A percentile compares a stretch with the other conserved stretches of the same genome.
These are phyloP conservation scores for Apantesis nais DNA, from an alignment of 2,888 invertebrate genomes.

Conservation along the genomic window DNA sequence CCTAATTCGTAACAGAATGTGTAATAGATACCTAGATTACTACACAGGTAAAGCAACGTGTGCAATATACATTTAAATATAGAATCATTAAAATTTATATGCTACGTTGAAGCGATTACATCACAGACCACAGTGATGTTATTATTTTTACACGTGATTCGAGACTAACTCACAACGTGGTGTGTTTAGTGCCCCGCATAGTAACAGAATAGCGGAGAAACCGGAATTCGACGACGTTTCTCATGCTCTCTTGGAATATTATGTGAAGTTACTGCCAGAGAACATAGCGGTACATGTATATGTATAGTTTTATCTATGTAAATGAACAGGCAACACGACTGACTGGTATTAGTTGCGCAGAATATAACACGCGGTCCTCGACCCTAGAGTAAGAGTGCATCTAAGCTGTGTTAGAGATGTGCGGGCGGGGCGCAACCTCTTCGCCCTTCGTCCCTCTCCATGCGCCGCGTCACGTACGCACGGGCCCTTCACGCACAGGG, in stretches of 20 bases:
- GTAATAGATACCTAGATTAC: not conserved
- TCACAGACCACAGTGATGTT: slow-evolving; percentile 66
- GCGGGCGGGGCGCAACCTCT: slow-evolving; percentile 63
- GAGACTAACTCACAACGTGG: slow-evolving; percentile 56
- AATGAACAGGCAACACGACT: slow-evolving; percentile 57
- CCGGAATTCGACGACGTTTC: slow-evolving; percentile 70
- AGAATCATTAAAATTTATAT: slow-evolving; percentile 3
- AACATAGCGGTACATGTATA: slow-evolving; percentile 57
- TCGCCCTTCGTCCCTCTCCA: slow-evolving; percentile 59
- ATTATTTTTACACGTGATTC: slow-evolving; percentile 58
- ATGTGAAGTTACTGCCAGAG: slow-evolving; percentile 53
- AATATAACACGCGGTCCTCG: slow-evolving; percentile 62
- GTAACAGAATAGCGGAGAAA: slow-evolving; percentile 73
- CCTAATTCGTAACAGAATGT: slow-evolving; percentile 6
- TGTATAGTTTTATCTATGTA: slow-evolving; percentile 60
- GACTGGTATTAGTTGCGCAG: slow-evolving; percentile 52
- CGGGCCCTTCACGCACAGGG: slow-evolving; percentile 68
- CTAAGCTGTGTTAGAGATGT: slow-evolving; percentile 65
- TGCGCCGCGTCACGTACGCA: slow-evolving; percentile 77
- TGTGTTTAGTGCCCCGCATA: slow-evolving; percentile 59
- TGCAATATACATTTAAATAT: not conserved
- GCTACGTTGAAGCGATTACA: slow-evolving; percentile 48
- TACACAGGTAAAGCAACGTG: not conserved
- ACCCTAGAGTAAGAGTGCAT: slow-evolving; percentile 69
- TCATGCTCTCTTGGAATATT: slow-evolving; percentile 56